Evolutionary conservation across 2,113 vertebrate genomes (phyloP).

Genomic region (Cyphomyrus discorhynchus): DNA sequence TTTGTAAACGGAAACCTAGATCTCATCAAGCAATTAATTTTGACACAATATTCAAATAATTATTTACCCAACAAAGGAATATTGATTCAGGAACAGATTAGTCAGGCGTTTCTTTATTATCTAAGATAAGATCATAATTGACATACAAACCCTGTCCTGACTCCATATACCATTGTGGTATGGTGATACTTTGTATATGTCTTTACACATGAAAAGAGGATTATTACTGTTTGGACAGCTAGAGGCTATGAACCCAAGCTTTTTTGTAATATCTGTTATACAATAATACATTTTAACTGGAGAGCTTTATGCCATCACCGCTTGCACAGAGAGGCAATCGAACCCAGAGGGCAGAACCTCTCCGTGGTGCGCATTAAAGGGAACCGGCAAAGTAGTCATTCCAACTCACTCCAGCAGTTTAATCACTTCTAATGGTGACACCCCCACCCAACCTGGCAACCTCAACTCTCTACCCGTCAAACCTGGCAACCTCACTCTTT

Average conservation of each 20-base stretch:
- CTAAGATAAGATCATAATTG: conserved; percentile 5
- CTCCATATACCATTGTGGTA: not conserved
- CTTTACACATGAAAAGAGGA: conserved; percentile 5
- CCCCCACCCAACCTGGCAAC: not conserved
- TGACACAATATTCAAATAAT: not conserved
- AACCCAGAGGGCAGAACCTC: not conserved
- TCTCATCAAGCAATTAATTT: not conserved
- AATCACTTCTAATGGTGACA: not conserved
- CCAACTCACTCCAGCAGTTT: not conserved
- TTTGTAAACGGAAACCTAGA: not conserved
- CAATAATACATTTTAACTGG: conserved; percentile 22
- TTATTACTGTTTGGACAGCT: not conserved
- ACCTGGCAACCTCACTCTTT: not conserved
- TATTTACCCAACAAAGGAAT: not conserved
- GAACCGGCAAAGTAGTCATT: not conserved
- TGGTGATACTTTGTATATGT: conserved; percentile 9
- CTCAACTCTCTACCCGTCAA: not conserved
- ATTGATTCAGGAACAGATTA: not conserved
- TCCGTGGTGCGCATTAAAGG: not conserved
- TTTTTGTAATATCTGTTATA: conserved; percentile 19
- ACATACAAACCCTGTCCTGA: not conserved
- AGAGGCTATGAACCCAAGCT: not conserved
- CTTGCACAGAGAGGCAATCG: not conserved
- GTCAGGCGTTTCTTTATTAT: not conserved
- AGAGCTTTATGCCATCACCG: conserved; percentile 11